phyloP scores from a whole-genome alignment of 2,113 vertebrate genomes.

The Seriola dumerili region DNA sequence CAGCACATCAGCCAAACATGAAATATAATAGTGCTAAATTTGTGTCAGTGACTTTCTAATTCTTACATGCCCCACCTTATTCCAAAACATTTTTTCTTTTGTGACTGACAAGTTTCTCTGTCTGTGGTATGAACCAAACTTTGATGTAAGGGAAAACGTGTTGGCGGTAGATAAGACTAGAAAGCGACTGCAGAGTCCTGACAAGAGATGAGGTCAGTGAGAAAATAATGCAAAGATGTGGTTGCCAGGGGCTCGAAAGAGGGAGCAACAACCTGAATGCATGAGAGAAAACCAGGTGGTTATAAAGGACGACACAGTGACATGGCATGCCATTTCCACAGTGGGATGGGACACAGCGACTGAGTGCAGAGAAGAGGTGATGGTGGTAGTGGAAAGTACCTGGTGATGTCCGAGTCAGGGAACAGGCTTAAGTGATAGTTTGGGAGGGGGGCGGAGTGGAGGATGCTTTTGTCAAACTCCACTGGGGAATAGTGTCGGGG shows the following conservation, averaged over 20 bases:
- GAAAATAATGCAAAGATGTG: not conserved
- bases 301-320: not conserved
- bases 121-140: not conserved
- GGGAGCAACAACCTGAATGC: not conserved
- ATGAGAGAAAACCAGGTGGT: not conserved
- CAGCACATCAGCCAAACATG: not conserved
- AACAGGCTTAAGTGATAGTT: slow-evolving; percentile 96
- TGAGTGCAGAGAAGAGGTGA: slow-evolving; percentile 38
- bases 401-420: slow-evolving; percentile 95
- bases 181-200: not conserved
- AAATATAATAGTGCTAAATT: not conserved
- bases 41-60: not conserved
- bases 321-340: slow-evolving; percentile 25
- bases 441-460: slow-evolving; percentile 93
- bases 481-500: slow-evolving; percentile 96
- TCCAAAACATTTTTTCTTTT: not conserved
- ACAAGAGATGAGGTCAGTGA: no score
- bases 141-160: slow-evolving; percentile 21
- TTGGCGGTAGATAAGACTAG: not conserved
- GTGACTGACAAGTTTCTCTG: not conserved
- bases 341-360: slow-evolving; percentile 12
- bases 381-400: slow-evolving; percentile 89
- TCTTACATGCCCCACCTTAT: not conserved
- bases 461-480: slow-evolving; percentile 96
- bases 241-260: not conserved